Conservation (phyloP, 2,888 invertebrate species). For the Tanaodytes sp. region DNA sequence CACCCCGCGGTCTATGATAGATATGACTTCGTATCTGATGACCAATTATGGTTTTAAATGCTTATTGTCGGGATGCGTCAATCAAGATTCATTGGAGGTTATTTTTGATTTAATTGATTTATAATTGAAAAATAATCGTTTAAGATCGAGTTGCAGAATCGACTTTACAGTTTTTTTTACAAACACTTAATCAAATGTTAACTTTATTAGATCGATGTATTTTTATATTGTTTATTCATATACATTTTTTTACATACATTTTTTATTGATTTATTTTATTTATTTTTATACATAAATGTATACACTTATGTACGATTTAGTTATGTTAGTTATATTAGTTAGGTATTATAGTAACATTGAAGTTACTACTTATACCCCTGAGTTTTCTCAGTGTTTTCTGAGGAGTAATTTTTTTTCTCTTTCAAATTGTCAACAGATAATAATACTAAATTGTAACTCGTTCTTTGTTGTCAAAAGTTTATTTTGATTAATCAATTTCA, state of each 20-base stretch:
- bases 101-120: slow-evolving; percentile 17
- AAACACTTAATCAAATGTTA: no score
- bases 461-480: slow-evolving; percentile 4
- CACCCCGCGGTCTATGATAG: slow-evolving; percentile 18
- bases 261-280: no score
- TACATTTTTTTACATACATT: no score
- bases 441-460: slow-evolving; percentile 6
- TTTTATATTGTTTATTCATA: no score
- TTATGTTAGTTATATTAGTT: no score
- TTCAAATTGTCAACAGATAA: background rate
- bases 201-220: no score
- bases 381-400: slow-evolving; percentile 1
- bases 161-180: no score
- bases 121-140: slow-evolving; percentile 5
- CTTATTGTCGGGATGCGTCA: slow-evolving; percentile 19
- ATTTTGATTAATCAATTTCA: slow-evolving; percentile 2
- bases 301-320: no score
- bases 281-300: no score
- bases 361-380: background rate
- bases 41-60: slow-evolving; percentile 17
- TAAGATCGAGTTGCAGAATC: slow-evolving; percentile 15
- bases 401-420: background rate
- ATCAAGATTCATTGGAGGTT: slow-evolving; percentile 32
- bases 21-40: slow-evolving; percentile 15
- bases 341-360: no score